phyloP scores from a whole-genome alignment of 2,797 vertebrate genomes.

The Malacoctenus gilli region DNA sequence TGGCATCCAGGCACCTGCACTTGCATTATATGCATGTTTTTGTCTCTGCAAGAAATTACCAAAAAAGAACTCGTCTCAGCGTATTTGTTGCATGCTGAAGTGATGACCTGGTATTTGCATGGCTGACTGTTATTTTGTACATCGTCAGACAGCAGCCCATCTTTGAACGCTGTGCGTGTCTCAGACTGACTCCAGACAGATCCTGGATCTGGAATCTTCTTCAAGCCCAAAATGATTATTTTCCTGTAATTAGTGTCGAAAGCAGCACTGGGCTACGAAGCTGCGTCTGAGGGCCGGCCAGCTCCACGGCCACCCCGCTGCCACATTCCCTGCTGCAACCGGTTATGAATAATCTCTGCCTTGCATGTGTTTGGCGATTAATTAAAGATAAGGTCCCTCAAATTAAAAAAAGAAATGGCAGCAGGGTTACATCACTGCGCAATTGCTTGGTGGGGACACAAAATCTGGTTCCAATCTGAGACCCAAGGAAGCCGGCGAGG shows the following conservation, averaged over 20 bases:
- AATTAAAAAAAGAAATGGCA: slow-evolving; percentile 70
- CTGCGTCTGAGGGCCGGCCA: slow-evolving; percentile 51
- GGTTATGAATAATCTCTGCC: slow-evolving; percentile 72
- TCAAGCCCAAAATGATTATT: slow-evolving; percentile 46
- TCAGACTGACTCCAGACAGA: slow-evolving; percentile 20
- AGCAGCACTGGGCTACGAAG: slow-evolving; percentile 68
- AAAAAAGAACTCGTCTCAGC: too few species aligned
- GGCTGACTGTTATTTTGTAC: too few species aligned
- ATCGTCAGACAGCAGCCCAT: slow-evolving; percentile 29
- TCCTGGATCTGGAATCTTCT: slow-evolving; percentile 42
- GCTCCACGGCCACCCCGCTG: slow-evolving; percentile 39
- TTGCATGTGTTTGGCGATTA: slow-evolving; percentile 69
- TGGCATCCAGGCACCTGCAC: too few species aligned
- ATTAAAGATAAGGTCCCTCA: slow-evolving; percentile 74
- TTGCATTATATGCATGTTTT: too few species aligned
- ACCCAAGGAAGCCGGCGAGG: slow-evolving; percentile 65
- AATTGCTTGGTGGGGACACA: slow-evolving; percentile 64
- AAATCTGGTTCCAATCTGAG: slow-evolving; percentile 75
- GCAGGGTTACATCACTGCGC: slow-evolving; percentile 64
- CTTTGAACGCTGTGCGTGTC: slow-evolving; percentile 8
- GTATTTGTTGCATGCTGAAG: too few species aligned
- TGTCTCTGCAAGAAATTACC: too few species aligned
- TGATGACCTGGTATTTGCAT: too few species aligned
- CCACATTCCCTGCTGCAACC: slow-evolving; percentile 57
- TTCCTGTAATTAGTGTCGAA: slow-evolving; percentile 71